Conservation (phyloP, 2,797 vertebrate genomes). For the Cossypha dichroa region DNA sequence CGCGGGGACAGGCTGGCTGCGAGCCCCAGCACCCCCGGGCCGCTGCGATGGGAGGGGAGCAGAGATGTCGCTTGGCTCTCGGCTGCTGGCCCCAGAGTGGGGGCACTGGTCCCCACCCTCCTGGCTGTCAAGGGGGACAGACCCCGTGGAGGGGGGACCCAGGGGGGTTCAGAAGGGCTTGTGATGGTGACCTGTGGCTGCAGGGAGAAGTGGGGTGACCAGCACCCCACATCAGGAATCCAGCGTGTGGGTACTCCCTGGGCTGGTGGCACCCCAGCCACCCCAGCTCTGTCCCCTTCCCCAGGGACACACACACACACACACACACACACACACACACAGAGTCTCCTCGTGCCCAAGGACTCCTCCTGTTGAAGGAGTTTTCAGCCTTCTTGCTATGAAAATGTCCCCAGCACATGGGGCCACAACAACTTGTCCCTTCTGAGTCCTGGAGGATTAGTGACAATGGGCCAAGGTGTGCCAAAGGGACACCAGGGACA, state of each 20-base stretch:
- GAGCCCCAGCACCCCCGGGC: background rate
- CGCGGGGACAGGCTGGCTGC: accelerated
- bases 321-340: background rate
- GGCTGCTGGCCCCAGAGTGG: accelerated
- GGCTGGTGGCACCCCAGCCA: too few relatives aligned
- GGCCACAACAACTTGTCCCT: accelerated
- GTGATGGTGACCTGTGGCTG: background rate
- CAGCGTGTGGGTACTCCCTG: too few relatives aligned
- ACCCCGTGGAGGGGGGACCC: too few relatives aligned
- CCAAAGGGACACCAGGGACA: background rate
- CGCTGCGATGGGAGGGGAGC: accelerated
- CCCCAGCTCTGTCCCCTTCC: background rate
- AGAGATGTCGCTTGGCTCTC: accelerated
- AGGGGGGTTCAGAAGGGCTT: background rate
- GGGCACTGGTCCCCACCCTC: accelerated
- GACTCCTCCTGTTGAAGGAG: background rate
- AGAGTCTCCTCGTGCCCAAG: background rate
- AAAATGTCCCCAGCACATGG: background rate
- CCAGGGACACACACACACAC: too few relatives aligned
- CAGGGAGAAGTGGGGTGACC: background rate
- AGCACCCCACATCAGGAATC: accelerated
- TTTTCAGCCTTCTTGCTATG: background rate
- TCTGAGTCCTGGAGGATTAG: too few relatives aligned
- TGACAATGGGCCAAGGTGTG: background rate
- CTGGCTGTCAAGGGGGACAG: accelerated